Base-by-base conservation (phyloP, 2,888 invertebrate species). In the Conchocele bisecta region DNA sequence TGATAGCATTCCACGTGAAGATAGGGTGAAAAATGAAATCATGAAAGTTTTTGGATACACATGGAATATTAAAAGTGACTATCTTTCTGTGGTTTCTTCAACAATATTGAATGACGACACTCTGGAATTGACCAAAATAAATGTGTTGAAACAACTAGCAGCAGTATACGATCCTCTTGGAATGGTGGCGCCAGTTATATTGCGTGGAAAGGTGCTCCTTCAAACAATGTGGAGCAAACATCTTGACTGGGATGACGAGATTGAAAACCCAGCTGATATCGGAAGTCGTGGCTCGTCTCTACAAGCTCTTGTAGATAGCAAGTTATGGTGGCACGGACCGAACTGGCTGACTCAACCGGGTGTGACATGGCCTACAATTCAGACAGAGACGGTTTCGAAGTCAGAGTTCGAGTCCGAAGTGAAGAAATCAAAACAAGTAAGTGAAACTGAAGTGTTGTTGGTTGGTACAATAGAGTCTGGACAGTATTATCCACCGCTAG, bases 111-210 rank as follows among this genome's bases (percentile, higher is more conserved):
- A 28, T 39, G 39, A 26, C 2, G 17, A 28, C 22, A 20, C 20
- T 54, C 20, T 28, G 29, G 4, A 41, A 0, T 7, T 33, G 28
- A 59, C 59, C 3, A 53, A 67, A 59, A 51, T 58, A 9, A n/a
- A 17, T 37, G 48, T 59, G 7, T 24, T 67, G 22, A 51, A 59
- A 37, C 17, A n/a, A 3, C 15, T 66, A 11, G 58, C 66, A 15
- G 50, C 58, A 5, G 20, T 66, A 11, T 66, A 42, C 33, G 66
- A 66, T 51, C 66, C 58, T 13, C 39, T 58, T 28, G 51, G 58
- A 37, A 15, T 50, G 15, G 28, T 51, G 6, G 17, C 17, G 11
- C 61, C 61, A n/a, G 61, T 61, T 17, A 7, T 41, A 1, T 22
- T 61, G 15, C 26, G 42, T 4, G 61, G 42, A 15, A 53, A 61